Base-by-base conservation (phyloP, 1,140 invertebrate species). In the Berghia stephanieae region DNA sequence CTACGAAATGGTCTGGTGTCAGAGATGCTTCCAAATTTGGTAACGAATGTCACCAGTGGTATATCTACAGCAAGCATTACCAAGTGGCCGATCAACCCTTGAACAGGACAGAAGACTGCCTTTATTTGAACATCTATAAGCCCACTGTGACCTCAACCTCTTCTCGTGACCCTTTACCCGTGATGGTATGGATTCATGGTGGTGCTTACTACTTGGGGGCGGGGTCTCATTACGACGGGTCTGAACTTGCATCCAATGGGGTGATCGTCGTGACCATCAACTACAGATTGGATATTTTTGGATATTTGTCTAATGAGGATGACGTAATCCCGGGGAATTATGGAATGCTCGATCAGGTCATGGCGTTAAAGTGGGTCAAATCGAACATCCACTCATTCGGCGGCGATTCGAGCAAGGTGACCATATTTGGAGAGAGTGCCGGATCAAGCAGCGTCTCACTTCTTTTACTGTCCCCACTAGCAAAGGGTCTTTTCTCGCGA, bases 321-420 rank as follows among this genome's bases (percentile, higher is more conserved):
- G 93, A 94, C 78, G 94, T 95, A 85, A 96, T 95, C n/a, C 96
- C 96, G 0, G 97, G 97, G 34, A 99, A 99, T 90, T 98, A 97
- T 90, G 97, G 97, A 13, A 93, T 98, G 81, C 89, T 97, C 40
- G 97, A 99, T 90, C 95, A 97, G 89, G 92, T 94, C 0, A 93
- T 95, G 93, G 96, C 96, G 0, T 87, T 99, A 16, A 92, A 93
- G 84, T 99, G 96, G 96, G 92, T 98, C 0, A 91, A 96, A 81
- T 94, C 96, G 71, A 97, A 98, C 88, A 95, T 97, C 46, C 91
- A 92, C 72, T 92, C 90, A 76, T 99, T 99, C 87, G 95, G 96
- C 86, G 97, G 97, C 1, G 95, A 98, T 89, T 92, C 92, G 0
- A 90, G 94, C 10, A 92, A 92, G 0, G 96, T 99, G 66, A 98